Base-by-base conservation (phyloP, 2,113 vertebrate species). In the Nesospiza acunhae region DNA sequence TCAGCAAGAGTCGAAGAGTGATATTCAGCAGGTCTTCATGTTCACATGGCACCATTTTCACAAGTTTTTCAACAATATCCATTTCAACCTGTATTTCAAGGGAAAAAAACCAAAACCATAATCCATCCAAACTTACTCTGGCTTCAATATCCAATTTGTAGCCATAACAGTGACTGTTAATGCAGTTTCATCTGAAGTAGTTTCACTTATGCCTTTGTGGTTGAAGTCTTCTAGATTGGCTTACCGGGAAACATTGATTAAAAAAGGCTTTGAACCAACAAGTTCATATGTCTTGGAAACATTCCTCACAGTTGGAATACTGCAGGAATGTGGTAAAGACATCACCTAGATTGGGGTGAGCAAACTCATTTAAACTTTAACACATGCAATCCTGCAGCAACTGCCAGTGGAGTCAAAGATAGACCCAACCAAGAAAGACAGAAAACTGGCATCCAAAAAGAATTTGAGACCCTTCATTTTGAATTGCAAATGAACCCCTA, bases 11-110 rank as follows among this genome's bases (percentile, higher is more conserved):
- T 33, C 98, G 98, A 27, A 99, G 97, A 37, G 98, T 98, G 90
- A 99, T 98, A 82, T 98, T 99, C 96, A 98, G 97, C 59, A 99
- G 98, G 87, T 99, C 99, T 96, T 98, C 98, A 75, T 99, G 98
- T 21, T 99, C 98, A 97, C 98, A 99, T 23, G 99, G 99, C 83
- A 99, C 96, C 98, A 99, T 98, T 92, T 98, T 98, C 33, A 98
- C 97, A 92, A 99, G 96, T 97, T 99, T 99, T 97, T 99, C 98
- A 87, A 99, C 97, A 47, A 98, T 98, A 78, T 98, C 98, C 79
- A 98, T 97, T 95, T 99, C 99, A 68, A 99, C 99, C 99, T 99
- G 95, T 37, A 62, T 33, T 89, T 12, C 42, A 83, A 63, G 21
- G 6, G 2, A 80, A 89, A 87, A 89, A 82, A 24, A 30, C 5